phyloP scores from a whole-genome alignment of 1,140 invertebrate genomes.

The Acyrthosiphon pisum region DNA sequence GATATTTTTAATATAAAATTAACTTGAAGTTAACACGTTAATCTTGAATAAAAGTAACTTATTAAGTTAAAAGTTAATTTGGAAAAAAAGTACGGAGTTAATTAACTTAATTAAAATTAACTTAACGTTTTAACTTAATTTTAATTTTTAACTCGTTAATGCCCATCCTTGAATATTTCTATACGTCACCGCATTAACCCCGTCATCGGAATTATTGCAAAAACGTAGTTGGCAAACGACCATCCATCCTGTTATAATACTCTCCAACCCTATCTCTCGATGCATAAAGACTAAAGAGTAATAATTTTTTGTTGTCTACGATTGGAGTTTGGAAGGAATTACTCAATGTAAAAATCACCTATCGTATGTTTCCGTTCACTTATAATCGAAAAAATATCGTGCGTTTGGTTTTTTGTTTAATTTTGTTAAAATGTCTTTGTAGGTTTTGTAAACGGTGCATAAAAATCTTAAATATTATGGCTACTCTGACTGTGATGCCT shows the following conservation, averaged over 20 bases:
- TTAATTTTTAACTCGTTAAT: too few relatives aligned
- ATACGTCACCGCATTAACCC: neutral
- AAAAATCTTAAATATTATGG: neutral
- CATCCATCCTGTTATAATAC: neutral
- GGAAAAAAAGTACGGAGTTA: too few relatives aligned
- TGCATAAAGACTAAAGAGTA: neutral
- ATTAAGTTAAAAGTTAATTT: too few relatives aligned
- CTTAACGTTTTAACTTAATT: too few relatives aligned
- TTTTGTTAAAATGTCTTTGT: neutral
- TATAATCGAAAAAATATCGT: neutral
- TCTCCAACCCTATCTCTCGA: neutral
- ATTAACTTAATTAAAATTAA: too few relatives aligned
- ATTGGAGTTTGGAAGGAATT: neutral
- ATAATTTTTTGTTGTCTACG: neutral
- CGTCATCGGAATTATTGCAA: neutral
- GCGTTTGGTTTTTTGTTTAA: too few relatives aligned
- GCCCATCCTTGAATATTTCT: too few relatives aligned
- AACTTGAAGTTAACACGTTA: too few relatives aligned
- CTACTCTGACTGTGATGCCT: neutral
- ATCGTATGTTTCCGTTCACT: neutral
- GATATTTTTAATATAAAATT: too few relatives aligned
- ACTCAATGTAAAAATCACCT: neutral
- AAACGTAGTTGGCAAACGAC: neutral
- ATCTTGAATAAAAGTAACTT: too few relatives aligned
- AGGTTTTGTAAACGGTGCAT: neutral